Conservation (phyloP, 2,797 vertebrate genomes). For the Lithobates pipiens region DNA sequence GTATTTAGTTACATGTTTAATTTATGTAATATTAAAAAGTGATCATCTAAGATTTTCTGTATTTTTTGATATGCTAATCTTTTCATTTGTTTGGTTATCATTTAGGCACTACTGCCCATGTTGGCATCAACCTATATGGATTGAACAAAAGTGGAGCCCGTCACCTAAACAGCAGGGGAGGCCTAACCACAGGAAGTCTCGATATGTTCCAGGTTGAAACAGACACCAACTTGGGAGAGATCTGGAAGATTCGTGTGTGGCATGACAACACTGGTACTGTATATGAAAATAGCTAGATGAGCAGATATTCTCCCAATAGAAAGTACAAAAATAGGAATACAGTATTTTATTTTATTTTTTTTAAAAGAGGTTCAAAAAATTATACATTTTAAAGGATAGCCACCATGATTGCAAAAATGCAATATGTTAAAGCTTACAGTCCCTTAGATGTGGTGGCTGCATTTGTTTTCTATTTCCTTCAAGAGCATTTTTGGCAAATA, state of each 20-base stretch:
- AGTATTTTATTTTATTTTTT: no score
- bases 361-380: no score
- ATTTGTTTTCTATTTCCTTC: no score
- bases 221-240: slow-evolving; percentile 77
- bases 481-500: no score
- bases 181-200: slow-evolving; percentile 77
- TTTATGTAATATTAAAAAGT: no score
- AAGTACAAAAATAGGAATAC: not conserved
- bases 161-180: slow-evolving; percentile 78
- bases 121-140: slow-evolving; percentile 81
- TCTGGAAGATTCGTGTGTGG: slow-evolving; percentile 85
- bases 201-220: slow-evolving; percentile 84
- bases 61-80: not conserved
- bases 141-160: slow-evolving; percentile 80
- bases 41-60: not conserved
- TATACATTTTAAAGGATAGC: no score
- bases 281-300: not conserved
- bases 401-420: no score
- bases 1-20: no score
- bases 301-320: not conserved
- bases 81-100: not conserved
- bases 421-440: no score
- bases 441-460: no score
- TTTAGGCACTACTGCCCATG: slow-evolving; percentile 82
- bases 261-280: slow-evolving; percentile 83